phyloP scores from a whole-genome alignment of 2,113 vertebrate genomes.

The Rhinopomastus cyanomelas region DNA sequence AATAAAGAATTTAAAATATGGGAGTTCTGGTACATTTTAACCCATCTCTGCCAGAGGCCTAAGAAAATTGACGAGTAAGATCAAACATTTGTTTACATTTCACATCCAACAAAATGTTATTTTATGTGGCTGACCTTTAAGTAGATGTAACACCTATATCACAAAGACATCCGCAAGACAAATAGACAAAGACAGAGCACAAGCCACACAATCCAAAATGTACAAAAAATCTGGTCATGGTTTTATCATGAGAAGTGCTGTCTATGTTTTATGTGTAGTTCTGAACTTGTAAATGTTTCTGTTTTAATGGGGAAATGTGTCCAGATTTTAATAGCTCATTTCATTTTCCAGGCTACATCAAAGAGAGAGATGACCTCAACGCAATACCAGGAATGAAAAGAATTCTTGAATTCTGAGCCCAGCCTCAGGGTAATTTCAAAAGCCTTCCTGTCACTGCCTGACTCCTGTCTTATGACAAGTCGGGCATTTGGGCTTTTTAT shows the following conservation, averaged over 20 bases:
- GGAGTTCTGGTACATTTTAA: conserved; percentile 54
- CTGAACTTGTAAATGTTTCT: conserved; percentile 29
- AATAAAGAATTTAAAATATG: conserved; percentile 69
- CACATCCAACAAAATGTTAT: conserved; percentile 60
- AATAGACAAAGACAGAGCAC: conserved; percentile 45
- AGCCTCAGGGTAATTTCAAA: not conserved
- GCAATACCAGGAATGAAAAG: not conserved
- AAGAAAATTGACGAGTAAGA: conserved; percentile 64
- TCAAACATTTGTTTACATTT: conserved; percentile 72
- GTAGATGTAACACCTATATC: conserved; percentile 54
- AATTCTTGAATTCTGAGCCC: conserved; percentile 4
- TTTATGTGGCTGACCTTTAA: conserved; percentile 73
- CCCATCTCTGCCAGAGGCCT: conserved; percentile 51
- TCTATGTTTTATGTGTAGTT: not conserved
- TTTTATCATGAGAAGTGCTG: conserved; percentile 57
- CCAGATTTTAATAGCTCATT: conserved; percentile 46
- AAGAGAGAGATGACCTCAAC: not conserved
- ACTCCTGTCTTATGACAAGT: not conserved
- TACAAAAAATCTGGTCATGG: conserved; percentile 42
- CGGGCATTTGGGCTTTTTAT: not conserved
- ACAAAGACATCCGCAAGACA: conserved; percentile 68
- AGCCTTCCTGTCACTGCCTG: not conserved
- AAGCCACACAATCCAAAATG: conserved; percentile 45
- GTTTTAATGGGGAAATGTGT: conserved; percentile 19
- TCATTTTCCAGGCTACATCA: conserved; percentile 30